Conservation (phyloP, 2,113 vertebrate species). For the Rhabdomys dilectus region DNA sequence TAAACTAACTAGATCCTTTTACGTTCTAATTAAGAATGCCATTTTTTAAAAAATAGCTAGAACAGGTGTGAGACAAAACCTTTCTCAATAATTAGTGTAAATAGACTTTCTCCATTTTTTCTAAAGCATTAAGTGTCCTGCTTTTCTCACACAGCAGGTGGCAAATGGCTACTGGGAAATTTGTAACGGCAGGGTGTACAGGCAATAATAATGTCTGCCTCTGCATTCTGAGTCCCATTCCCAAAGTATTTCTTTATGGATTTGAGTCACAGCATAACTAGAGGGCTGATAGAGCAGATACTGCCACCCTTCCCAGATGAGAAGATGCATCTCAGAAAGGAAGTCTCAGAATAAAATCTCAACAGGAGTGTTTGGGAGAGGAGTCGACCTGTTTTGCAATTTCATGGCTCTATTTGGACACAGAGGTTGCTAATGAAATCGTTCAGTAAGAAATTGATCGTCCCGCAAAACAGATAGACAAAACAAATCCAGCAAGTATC, state of each 20-base stretch:
- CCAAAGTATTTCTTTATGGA: not conserved
- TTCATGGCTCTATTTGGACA: constrained; percentile 33
- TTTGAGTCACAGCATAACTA: constrained; percentile 43
- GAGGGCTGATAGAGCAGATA: not conserved
- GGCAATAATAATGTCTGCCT: constrained; percentile 11
- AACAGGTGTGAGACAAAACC: constrained; percentile 51
- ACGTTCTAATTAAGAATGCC: too few relatives aligned
- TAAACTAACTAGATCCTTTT: too few relatives aligned
- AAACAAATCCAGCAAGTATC: constrained; percentile 20
- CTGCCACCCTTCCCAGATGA: constrained; percentile 27
- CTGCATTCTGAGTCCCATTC: not conserved
- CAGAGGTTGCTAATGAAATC: constrained; percentile 29
- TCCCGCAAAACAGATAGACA: constrained; percentile 38
- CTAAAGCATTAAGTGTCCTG: constrained; percentile 35
- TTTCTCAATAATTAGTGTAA: constrained; percentile 67
- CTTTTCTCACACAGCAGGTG: constrained; percentile 52
- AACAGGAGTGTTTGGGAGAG: not conserved
- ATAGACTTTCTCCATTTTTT: constrained; percentile 9
- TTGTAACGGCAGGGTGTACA: constrained; percentile 9
- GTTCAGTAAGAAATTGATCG: constrained; percentile 46
- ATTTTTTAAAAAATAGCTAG: constrained; percentile 27
- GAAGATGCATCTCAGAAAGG: not conserved
- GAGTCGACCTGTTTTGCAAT: constrained; percentile 2
- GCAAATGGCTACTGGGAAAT: constrained; percentile 52
- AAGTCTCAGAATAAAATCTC: not conserved